Percentiles rank a stretch among this genome's conserved stretches.
phyloP scores from a whole-genome alignment of 2,113 vertebrate genomes.

The Campylomormyrus numenius region DNA sequence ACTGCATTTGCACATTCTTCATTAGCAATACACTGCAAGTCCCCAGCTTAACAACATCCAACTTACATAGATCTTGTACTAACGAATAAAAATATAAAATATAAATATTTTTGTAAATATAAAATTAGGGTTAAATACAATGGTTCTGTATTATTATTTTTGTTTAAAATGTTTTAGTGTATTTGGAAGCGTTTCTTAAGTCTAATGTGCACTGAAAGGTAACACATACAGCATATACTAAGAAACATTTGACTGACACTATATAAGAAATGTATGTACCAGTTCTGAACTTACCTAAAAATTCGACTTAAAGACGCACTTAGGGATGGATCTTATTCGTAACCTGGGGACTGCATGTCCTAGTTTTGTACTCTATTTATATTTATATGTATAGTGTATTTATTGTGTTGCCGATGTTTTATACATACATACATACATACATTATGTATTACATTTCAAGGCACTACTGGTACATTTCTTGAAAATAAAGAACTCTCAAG shows the following conservation, averaged over 20 bases:
- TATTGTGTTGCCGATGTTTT: no score
- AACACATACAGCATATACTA: neutral
- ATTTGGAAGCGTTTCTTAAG: neutral
- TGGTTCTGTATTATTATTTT: neutral
- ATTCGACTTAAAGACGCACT: neutral
- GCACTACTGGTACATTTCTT: neutral
- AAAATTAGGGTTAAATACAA: neutral
- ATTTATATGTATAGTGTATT: neutral
- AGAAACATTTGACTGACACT: neutral
- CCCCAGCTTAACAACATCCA: neutral
- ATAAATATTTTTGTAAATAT: no score
- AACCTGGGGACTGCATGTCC: neutral
- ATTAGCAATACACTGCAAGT: neutral
- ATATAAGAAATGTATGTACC: neutral
- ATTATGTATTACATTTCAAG: neutral
- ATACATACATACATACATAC: no score
- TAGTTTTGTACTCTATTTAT: neutral
- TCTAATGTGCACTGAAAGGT: neutral
- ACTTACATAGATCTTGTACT: neutral
- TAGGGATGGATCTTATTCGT: neutral
- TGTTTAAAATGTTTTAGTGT: neutral
- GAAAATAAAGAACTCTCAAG: neutral
- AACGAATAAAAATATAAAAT: neutral
- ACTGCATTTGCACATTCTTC: neutral
- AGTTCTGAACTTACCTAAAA: neutral